Percentiles rank a stretch among this genome's conserved stretches.
These are phyloP conservation scores for Jaculus jaculus DNA, from an alignment of 2,113 vertebrate species.

Conservation along the genomic window DNA sequence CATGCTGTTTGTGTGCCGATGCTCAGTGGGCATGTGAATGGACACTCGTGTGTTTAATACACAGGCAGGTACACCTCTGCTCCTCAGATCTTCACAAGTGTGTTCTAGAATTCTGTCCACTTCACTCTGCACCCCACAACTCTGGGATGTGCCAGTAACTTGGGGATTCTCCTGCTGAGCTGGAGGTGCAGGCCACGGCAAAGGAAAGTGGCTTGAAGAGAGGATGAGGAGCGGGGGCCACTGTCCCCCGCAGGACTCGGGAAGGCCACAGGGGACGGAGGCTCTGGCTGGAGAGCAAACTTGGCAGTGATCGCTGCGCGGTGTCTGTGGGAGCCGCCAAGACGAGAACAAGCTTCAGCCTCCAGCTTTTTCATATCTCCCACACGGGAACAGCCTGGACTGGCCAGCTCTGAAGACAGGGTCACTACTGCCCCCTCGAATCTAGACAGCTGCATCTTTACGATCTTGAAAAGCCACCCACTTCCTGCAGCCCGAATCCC, in stretches of 20 bases:
- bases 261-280: background rate
- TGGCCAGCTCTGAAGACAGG: background rate
- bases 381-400: conserved; percentile 25
- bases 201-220: background rate
- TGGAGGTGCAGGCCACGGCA: background rate
- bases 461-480: background rate
- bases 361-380: conserved; percentile 30
- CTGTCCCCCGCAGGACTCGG: background rate
- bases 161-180: background rate
- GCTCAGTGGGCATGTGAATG: background rate
- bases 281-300: background rate
- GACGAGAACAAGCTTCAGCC: background rate
- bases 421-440: background rate
- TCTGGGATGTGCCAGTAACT: background rate
- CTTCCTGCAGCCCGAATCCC: background rate
- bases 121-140: background rate
- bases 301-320: background rate
- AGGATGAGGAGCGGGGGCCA: too few species aligned
- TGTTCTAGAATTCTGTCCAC: background rate
- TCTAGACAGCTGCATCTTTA: background rate
- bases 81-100: background rate
- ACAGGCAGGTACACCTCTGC: background rate
- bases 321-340: background rate
- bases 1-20: background rate
- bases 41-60: background rate